A percentile compares a stretch with the other conserved stretches of the same genome.
Conservation (phyloP, 1,140 invertebrate genomes). For the Potamilus streckersoni region DNA sequence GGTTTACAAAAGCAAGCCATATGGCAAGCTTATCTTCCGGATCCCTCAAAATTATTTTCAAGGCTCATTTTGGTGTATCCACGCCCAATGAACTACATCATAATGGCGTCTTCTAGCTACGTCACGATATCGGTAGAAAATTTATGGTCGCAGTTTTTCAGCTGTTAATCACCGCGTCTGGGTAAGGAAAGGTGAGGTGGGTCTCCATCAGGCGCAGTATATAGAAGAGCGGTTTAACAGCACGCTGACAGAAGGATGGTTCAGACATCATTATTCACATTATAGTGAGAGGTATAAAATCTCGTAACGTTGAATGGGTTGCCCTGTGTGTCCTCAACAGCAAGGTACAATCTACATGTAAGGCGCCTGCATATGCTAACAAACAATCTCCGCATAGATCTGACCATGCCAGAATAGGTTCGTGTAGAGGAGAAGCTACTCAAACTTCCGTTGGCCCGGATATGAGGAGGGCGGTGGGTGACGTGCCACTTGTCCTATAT, state of each 20-base stretch:
- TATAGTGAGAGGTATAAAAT: conserved; percentile 1
- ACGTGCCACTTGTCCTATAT: conserved; percentile 19
- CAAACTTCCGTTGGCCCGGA: neutral
- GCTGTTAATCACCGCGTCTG: conserved; percentile 14
- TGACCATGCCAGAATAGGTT: neutral
- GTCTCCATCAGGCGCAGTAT: conserved; percentile 15
- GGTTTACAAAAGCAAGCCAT: conserved; percentile 30
- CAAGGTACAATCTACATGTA: conserved; percentile 20
- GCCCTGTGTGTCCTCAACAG: conserved; percentile 17
- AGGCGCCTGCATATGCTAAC: conserved; percentile 22
- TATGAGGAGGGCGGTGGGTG: conserved; percentile 15
- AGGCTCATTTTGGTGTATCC: conserved; percentile 11
- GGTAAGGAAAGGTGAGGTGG: conserved; percentile 4
- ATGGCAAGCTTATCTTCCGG: conserved; percentile 26
- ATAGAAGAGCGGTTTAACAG: neutral
- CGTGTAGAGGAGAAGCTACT: conserved; percentile 1
- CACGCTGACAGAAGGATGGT: too few relatives aligned
- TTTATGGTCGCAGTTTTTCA: conserved; percentile 19
- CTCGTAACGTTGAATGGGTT: conserved; percentile 7
- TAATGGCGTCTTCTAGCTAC: conserved; percentile 22
- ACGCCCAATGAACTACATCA: conserved; percentile 25
- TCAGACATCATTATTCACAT: neutral
- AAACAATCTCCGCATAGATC: conserved; percentile 7
- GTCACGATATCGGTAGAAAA: conserved; percentile 18
- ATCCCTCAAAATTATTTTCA: conserved; percentile 7